Conservation (phyloP, 2,113 vertebrate species). For the Podiceps cristatus region DNA sequence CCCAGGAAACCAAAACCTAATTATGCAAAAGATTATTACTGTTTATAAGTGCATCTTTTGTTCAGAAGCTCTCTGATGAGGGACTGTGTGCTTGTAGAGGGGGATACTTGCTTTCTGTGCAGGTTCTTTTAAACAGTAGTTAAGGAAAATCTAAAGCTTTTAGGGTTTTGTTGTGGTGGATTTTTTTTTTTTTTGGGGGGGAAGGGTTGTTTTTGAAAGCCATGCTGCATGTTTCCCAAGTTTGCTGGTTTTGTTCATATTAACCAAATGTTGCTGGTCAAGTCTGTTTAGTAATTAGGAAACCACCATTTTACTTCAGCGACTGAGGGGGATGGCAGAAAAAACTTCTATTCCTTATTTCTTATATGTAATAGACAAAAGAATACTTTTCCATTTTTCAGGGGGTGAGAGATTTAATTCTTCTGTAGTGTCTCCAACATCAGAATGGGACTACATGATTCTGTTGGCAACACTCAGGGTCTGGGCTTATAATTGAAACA, state of each 20-base stretch:
- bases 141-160: not conserved
- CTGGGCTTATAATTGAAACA: not conserved
- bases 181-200: not conserved
- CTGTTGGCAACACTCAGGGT: not conserved
- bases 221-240: not conserved
- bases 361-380: not conserved
- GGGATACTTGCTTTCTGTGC: not conserved
- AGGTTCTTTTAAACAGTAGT: not conserved
- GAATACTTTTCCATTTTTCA: not conserved
- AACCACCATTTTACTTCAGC: not conserved
- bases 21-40: not conserved
- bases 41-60: not conserved
- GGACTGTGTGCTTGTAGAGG: not conserved
- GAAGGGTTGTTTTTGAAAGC: not conserved
- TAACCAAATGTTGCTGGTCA: not conserved
- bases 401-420: not conserved
- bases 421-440: not conserved
- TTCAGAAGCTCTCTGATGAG: not conserved
- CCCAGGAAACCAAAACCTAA: not conserved
- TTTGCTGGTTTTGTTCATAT: not conserved
- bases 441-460: not conserved
- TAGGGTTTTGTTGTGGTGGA: no score
- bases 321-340: rapidly evolving
- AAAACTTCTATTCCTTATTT: not conserved
- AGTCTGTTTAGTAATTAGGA: no score